Conservation (phyloP, 2,888 invertebrate genomes). For the Ectropis crepuscularia region DNA sequence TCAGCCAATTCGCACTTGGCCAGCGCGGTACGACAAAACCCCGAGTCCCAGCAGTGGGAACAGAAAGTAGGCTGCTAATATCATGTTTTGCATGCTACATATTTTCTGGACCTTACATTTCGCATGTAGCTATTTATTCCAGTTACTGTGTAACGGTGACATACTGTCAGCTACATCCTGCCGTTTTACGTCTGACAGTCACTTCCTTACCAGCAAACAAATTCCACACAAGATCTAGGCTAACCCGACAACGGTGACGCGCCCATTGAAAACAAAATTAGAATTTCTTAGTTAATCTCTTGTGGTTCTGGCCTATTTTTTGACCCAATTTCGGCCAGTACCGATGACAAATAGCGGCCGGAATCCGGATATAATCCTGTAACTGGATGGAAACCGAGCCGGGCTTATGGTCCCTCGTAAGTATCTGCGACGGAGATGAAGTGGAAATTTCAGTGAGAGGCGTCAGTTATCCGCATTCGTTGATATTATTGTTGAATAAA, state of each 20-base stretch:
- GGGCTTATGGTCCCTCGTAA: conserved; percentile 15
- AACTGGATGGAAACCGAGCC: conserved; percentile 13
- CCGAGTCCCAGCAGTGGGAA: too few species aligned
- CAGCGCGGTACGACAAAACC: too few species aligned
- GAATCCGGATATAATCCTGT: conserved; percentile 24
- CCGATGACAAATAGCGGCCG: conserved; percentile 25
- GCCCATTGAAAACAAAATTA: conserved; percentile 23
- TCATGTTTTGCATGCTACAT: too few species aligned
- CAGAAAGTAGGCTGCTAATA: too few species aligned
- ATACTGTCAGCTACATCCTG: conserved; percentile 17
- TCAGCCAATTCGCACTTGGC: too few species aligned
- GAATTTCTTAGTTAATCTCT: conserved; percentile 12
- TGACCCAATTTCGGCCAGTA: conserved; percentile 21
- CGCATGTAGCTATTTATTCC: too few species aligned
- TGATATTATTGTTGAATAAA: too few species aligned
- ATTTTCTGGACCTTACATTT: too few species aligned
- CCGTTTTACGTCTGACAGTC: conserved; percentile 11
- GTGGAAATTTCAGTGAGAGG: conserved; percentile 11
- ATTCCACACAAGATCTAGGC: conserved; percentile 20
- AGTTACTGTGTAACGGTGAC: not conserved
- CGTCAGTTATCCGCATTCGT: conserved; percentile 1
- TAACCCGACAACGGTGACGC: conserved; percentile 14
- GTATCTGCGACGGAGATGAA: conserved; percentile 19
- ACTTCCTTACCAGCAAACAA: conserved; percentile 14
- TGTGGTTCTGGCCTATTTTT: conserved; percentile 21